phyloP scores from a whole-genome alignment of 2,113 vertebrate species.

The Atlantisia rogersi region DNA sequence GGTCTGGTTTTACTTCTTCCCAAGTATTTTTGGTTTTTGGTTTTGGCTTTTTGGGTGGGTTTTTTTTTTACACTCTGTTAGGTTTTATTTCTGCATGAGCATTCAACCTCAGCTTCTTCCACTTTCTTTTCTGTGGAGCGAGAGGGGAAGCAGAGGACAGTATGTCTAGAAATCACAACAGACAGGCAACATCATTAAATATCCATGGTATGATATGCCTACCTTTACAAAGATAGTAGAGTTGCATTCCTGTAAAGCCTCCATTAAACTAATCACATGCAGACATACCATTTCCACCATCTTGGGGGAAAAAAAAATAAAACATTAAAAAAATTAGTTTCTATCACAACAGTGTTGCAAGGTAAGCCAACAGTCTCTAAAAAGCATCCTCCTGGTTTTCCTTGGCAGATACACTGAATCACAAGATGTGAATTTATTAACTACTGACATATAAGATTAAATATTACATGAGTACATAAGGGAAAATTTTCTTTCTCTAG shows the following conservation, averaged over 20 bases:
- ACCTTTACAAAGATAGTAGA: slow-evolving; percentile 99
- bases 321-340: neutral
- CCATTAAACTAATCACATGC: slow-evolving; percentile 98
- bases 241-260: slow-evolving; percentile 98
- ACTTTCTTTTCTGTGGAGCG: neutral
- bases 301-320: slow-evolving; percentile 76
- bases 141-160: neutral
- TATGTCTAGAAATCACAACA: neutral
- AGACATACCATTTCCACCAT: slow-evolving; percentile 99
- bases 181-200: neutral
- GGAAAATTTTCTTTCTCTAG: neutral
- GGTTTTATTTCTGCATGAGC: neutral
- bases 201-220: slow-evolving; percentile 20
- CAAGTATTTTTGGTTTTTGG: neutral
- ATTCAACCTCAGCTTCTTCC: neutral
- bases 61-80: neutral
- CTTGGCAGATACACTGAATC: neutral
- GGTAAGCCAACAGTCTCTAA: neutral
- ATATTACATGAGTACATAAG: neutral
- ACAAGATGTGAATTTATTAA: neutral
- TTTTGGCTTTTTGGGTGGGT: too few relatives aligned
- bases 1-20: neutral
- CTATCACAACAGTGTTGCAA: neutral
- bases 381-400: neutral
- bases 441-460: neutral